Evolutionary conservation across 2,888 invertebrate species (phyloP).

Genomic region (Nymphalis c-album): DNA sequence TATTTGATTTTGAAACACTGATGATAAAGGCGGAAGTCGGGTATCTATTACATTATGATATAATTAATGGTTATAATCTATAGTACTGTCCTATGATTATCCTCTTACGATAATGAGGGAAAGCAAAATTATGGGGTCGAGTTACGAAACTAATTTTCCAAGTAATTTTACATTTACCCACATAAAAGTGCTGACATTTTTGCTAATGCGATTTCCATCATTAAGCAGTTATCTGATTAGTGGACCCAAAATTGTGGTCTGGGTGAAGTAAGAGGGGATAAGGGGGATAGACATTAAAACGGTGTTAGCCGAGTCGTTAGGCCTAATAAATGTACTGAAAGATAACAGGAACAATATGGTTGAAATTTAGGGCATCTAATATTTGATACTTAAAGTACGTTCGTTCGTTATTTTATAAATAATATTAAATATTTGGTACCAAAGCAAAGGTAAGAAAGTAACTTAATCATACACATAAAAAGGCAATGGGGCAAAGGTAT

Average conservation of each 20-base stretch:
- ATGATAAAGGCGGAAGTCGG: too few relatives aligned
- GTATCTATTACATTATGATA: too few relatives aligned
- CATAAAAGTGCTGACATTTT: conserved; percentile 36
- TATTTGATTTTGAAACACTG: too few relatives aligned
- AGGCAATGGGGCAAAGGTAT: too few relatives aligned
- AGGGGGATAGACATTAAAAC: conserved; percentile 34
- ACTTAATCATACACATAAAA: too few relatives aligned
- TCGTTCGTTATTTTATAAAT: background rate
- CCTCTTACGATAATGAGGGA: conserved; percentile 24
- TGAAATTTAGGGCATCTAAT: conserved; percentile 12
- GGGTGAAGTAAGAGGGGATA: conserved; percentile 39
- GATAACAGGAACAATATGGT: conserved; percentile 32
- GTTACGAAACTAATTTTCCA: conserved; percentile 30
- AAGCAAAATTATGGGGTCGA: conserved; percentile 25
- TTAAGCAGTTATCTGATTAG: conserved; percentile 60
- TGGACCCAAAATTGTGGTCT: conserved; percentile 50
- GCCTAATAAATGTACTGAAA: conserved; percentile 38
- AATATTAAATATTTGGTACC: too few relatives aligned
- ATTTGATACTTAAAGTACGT: conserved; percentile 8
- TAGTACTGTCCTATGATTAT: conserved; percentile 8
- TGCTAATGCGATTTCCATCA: conserved; percentile 52
- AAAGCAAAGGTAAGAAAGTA: too few relatives aligned
- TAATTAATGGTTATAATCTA: conserved; percentile 9
- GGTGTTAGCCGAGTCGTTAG: conserved; percentile 39
- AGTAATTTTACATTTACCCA: conserved; percentile 34